These are phyloP conservation scores for Isoperla grammatica DNA, from an alignment of 2,888 invertebrate species.

Conservation along the genomic window DNA sequence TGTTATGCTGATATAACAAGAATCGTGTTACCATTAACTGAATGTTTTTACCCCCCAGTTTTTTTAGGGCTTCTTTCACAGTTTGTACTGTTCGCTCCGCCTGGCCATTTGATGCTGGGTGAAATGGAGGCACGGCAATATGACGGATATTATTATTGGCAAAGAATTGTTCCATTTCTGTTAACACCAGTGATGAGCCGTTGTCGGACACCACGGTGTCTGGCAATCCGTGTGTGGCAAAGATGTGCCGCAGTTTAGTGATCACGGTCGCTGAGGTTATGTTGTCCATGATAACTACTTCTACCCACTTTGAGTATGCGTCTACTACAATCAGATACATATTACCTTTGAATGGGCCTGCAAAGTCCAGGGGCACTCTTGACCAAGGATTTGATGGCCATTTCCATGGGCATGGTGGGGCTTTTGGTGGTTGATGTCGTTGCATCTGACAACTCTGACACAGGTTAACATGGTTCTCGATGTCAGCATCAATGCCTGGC, in stretches of 20 bases:
- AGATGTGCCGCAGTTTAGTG: conserved; percentile 24
- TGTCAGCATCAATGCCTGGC: conserved; percentile 21
- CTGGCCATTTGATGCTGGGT: conserved; percentile 34
- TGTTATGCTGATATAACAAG: conserved; percentile 27
- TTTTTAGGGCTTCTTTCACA: conserved; percentile 27
- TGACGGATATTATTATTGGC: conserved; percentile 29
- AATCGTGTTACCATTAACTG: conserved; percentile 26
- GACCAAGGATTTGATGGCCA: conserved; percentile 29
- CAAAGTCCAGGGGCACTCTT: conserved; percentile 31
- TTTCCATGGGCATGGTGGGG: no score
- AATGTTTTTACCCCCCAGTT: conserved; percentile 16
- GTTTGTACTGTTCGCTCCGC: conserved; percentile 34
- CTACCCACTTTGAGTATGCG: conserved; percentile 30
- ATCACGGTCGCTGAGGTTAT: conserved; percentile 25
- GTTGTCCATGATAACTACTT: conserved; percentile 24
- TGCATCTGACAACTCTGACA: conserved; percentile 23
- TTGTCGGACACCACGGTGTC: conserved; percentile 33
- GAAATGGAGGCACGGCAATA: conserved; percentile 30
- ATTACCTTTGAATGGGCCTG: conserved; percentile 32
- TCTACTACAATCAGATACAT: conserved; percentile 33
- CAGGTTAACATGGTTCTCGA: conserved; percentile 21
- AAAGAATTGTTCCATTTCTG: conserved; percentile 33
- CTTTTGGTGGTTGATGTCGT: no score
- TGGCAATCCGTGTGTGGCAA: conserved; percentile 32
- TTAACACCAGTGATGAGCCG: conserved; percentile 32